phyloP scores from a whole-genome alignment of 1,140 invertebrate species.

The Zaprionus davidi region DNA sequence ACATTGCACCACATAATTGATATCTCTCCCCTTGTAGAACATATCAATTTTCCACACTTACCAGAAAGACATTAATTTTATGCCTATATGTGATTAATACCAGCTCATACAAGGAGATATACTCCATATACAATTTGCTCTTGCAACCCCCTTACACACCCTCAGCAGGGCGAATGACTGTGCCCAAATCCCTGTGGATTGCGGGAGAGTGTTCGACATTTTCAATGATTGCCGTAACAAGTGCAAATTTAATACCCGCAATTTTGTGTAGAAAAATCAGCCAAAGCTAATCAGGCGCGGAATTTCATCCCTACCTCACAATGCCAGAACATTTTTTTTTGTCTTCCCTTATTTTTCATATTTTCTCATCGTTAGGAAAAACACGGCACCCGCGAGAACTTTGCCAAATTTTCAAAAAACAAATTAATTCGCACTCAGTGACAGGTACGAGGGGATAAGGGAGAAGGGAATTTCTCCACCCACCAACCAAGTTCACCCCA shows the following conservation, averaged over 20 bases:
- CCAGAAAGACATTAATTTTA: slow-evolving; percentile 73
- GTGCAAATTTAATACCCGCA: slow-evolving; percentile 58
- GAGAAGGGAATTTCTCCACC: background rate
- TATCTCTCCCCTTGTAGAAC: slow-evolving; percentile 47
- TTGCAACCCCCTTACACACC: background rate
- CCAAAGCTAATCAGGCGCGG: slow-evolving; percentile 51
- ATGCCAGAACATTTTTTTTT: slow-evolving; percentile 10
- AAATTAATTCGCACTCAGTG: slow-evolving; percentile 78
- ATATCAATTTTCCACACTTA: slow-evolving; percentile 77
- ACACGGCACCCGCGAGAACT: slow-evolving; percentile 30
- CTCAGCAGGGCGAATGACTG: slow-evolving; percentile 2
- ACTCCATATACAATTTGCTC: slow-evolving; percentile 4
- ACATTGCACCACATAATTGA: slow-evolving; percentile 60
- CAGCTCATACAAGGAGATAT: slow-evolving; percentile 15
- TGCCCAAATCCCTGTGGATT: slow-evolving; percentile 52
- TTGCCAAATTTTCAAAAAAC: slow-evolving; percentile 78
- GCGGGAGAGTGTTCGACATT: slow-evolving; percentile 35
- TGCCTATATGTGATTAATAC: slow-evolving; percentile 75
- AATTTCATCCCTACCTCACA: background rate
- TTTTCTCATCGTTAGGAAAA: slow-evolving; percentile 70
- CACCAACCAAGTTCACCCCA: background rate
- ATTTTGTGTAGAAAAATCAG: slow-evolving; percentile 46
- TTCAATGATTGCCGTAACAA: slow-evolving; percentile 76
- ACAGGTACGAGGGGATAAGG: slow-evolving; percentile 32
- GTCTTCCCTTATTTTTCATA: slow-evolving; percentile 37